phyloP scores from a whole-genome alignment of 1,140 invertebrate genomes.

The Leptopilina boulardi region DNA sequence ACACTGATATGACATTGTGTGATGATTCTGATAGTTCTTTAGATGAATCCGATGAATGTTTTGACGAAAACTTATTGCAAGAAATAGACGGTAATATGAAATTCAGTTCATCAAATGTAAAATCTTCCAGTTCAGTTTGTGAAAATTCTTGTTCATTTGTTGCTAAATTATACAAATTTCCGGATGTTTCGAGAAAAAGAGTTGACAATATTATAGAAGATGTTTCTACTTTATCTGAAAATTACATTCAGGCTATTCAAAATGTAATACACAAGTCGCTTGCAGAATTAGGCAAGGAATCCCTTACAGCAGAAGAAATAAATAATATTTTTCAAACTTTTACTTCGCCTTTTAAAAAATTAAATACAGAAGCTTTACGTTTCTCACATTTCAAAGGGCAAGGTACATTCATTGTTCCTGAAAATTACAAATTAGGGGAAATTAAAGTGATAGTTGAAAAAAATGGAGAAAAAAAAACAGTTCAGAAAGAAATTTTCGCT shows the following conservation, averaged over 20 bases:
- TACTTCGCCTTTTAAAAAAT: background rate
- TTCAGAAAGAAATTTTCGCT: conserved; percentile 23
- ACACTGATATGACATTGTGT: background rate
- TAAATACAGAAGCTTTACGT: conserved; percentile 42
- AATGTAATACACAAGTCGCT: conserved; percentile 43
- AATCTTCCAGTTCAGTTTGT: background rate
- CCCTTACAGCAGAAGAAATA: conserved; percentile 9
- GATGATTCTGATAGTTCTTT: conserved; percentile 37
- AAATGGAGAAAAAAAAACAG: conserved; percentile 21
- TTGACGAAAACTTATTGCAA: conserved; percentile 28
- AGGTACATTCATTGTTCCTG: conserved; percentile 45
- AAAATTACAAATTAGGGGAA: conserved; percentile 40
- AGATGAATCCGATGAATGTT: conserved; percentile 31
- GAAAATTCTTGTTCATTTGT: background rate
- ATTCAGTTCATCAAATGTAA: background rate
- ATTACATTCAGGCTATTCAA: conserved; percentile 40
- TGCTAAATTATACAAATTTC: background rate
- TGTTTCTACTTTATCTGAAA: conserved; percentile 42
- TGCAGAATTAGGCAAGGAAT: conserved; percentile 35
- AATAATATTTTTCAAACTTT: conserved; percentile 38
- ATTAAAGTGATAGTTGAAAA: conserved; percentile 36
- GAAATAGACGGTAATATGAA: background rate
- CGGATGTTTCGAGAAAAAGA: background rate
- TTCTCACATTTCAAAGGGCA: conserved; percentile 42
- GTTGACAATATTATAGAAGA: background rate